A percentile compares a stretch with the other conserved stretches of the same genome.
phyloP scores from a whole-genome alignment of 2,797 vertebrate species.

The Megaceryle alcyon region DNA sequence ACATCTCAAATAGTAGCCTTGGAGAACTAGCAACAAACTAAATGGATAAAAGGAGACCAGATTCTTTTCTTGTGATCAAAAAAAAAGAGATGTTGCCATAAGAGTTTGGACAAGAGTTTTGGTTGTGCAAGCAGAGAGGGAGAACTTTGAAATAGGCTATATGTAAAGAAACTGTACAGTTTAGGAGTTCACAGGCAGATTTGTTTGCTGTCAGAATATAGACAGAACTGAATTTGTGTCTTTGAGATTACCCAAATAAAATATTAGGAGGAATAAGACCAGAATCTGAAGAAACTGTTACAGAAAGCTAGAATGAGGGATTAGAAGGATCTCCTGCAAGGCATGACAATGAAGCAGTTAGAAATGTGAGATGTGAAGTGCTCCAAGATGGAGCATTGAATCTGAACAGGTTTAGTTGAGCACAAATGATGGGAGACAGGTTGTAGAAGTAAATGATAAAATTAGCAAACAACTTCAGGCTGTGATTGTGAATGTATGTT shows the following conservation, averaged over 20 bases:
- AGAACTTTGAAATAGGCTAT: not conserved
- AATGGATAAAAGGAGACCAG: not conserved
- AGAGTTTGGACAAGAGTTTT: not conserved
- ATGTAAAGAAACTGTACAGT: not conserved
- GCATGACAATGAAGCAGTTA: not conserved
- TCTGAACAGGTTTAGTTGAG: not conserved
- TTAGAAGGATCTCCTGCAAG: not conserved
- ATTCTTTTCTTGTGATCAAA: not conserved
- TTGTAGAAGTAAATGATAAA: not conserved
- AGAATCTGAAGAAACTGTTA: not conserved
- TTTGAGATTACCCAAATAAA: conserved; percentile 1
- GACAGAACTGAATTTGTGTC: not conserved
- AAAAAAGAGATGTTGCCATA: not conserved
- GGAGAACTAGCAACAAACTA: not conserved
- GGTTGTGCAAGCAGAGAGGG: not conserved
- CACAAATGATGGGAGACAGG: not conserved
- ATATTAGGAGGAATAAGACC: not conserved
- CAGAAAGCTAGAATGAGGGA: not conserved
- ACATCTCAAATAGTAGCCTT: not conserved
- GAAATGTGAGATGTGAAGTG: not conserved
- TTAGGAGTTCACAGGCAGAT: not conserved
- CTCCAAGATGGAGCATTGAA: not conserved
- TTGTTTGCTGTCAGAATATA: not conserved
- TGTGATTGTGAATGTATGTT: not conserved
- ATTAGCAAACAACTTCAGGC: not conserved